Percentiles rank a stretch among this genome's conserved stretches.
Evolutionary conservation across 2,113 vertebrate genomes (phyloP).

Genomic region (Epinephelus fuscoguttatus): DNA sequence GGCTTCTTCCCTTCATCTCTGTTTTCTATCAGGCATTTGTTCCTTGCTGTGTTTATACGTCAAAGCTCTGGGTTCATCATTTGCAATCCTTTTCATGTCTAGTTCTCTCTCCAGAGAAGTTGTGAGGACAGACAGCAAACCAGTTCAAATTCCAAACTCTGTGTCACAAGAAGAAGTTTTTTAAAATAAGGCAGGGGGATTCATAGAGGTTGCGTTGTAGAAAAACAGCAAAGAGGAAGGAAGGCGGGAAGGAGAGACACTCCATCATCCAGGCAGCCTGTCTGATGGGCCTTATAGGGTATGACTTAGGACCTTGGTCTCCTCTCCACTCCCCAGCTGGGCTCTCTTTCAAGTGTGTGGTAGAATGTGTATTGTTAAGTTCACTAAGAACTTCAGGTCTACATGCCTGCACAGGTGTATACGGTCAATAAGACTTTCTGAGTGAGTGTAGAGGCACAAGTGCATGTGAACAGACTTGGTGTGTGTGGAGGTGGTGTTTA

Average conservation of each 20-base stretch:
- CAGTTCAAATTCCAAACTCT: slow-evolving; percentile 6
- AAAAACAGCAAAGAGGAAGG: slow-evolving; percentile 7
- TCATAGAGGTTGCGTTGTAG: background rate
- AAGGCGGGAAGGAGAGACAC: slow-evolving; percentile 10
- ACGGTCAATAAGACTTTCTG: background rate
- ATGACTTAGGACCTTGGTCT: slow-evolving; percentile 21
- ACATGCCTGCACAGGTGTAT: slow-evolving; percentile 33
- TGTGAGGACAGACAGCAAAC: slow-evolving; percentile 1
- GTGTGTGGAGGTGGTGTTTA: slow-evolving; percentile 60
- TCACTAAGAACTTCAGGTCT: background rate
- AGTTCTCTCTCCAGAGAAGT: slow-evolving; percentile 10
- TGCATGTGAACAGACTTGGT: slow-evolving; percentile 11
- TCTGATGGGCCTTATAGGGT: slow-evolving; percentile 45
- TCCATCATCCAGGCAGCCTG: slow-evolving; percentile 43
- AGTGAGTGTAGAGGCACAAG: slow-evolving; percentile 14
- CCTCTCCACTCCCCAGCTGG: background rate
- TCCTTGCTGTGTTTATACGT: slow-evolving; percentile 33
- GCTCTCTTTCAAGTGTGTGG: slow-evolving; percentile 1
- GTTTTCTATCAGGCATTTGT: slow-evolving; percentile 25
- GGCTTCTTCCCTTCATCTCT: slow-evolving; percentile 29
- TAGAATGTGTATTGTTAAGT: slow-evolving; percentile 5
- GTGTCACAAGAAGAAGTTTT: background rate
- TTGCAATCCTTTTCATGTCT: slow-evolving; percentile 26
- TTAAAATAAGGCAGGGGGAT: background rate
- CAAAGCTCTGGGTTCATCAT: slow-evolving; percentile 26